Evolutionary conservation across 2,113 vertebrate species (phyloP).

Genomic region (Bufo bufo): DNA sequence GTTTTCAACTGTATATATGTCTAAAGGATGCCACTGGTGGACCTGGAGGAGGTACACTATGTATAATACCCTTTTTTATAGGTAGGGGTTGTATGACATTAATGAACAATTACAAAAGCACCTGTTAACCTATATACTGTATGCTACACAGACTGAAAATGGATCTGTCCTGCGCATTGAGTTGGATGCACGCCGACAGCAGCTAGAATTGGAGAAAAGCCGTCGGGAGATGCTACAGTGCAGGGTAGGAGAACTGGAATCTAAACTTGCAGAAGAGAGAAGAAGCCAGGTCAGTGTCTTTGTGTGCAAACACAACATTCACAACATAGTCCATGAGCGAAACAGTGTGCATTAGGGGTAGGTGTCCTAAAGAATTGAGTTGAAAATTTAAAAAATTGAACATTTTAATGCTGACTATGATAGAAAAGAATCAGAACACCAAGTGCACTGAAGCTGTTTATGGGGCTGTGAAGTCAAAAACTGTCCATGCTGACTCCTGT

Average conservation of each 20-base stretch:
- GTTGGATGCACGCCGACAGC: conserved; percentile 67
- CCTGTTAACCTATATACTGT: neutral
- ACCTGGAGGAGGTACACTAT: no score
- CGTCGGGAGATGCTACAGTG: conserved; percentile 59
- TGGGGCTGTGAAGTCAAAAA: no score
- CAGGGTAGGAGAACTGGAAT: conserved; percentile 37
- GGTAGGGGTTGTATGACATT: neutral
- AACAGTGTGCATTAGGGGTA: neutral
- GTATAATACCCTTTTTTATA: no score
- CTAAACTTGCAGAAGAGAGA: neutral
- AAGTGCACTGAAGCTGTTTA: no score
- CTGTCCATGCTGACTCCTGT: no score
- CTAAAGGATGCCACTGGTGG: no score
- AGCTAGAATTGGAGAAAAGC: conserved; percentile 67
- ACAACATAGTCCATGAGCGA: neutral
- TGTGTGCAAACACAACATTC: neutral
- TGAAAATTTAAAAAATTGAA: no score
- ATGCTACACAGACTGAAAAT: conserved; percentile 58
- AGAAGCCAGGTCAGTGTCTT: conserved; percentile 11
- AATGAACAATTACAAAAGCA: neutral
- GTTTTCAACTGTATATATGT: no score
- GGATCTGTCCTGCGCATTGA: conserved; percentile 60
- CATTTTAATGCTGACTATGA: no score
- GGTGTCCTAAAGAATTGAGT: no score
- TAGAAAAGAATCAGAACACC: no score